Conservation (phyloP, 2,797 vertebrate species). For the Neolamprologus multifasciatus region DNA sequence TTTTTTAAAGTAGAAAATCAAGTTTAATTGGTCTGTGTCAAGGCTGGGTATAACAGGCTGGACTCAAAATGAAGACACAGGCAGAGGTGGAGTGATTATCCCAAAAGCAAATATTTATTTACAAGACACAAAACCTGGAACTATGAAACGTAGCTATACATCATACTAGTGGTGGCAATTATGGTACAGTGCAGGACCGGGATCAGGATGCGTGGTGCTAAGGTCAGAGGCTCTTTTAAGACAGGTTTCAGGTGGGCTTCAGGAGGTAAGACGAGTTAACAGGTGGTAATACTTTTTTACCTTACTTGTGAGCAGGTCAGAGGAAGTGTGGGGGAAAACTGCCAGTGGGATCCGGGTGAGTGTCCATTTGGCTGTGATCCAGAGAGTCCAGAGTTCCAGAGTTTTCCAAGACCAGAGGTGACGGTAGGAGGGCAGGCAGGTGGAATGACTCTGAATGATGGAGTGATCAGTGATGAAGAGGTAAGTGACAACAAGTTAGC, state of each 20-base stretch:
- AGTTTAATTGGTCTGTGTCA: not conserved
- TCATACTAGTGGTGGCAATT: not conserved
- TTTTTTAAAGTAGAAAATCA: not conserved
- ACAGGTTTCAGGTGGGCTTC: not conserved
- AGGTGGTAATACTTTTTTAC: not conserved
- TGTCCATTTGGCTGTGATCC: not conserved
- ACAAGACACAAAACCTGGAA: not conserved
- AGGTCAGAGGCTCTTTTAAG: not conserved
- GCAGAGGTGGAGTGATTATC: not conserved
- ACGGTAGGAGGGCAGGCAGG: not conserved
- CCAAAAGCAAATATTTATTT: not conserved
- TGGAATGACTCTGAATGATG: not conserved
- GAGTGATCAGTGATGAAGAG: not conserved
- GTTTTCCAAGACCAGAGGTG: not conserved
- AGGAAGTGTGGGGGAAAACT: rapidly evolving
- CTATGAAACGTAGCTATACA: rapidly evolving
- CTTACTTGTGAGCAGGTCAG: not conserved
- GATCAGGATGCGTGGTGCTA: not conserved
- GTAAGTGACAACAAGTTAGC: not conserved
- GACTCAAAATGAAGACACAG: not conserved
- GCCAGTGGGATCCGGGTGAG: rapidly evolving
- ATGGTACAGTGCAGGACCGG: not conserved
- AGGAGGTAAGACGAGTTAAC: not conserved
- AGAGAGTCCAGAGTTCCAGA: not conserved
- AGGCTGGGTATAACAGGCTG: not conserved